Conservation (phyloP, 1,140 invertebrate species). For the Drosophila neocordata region DNA sequence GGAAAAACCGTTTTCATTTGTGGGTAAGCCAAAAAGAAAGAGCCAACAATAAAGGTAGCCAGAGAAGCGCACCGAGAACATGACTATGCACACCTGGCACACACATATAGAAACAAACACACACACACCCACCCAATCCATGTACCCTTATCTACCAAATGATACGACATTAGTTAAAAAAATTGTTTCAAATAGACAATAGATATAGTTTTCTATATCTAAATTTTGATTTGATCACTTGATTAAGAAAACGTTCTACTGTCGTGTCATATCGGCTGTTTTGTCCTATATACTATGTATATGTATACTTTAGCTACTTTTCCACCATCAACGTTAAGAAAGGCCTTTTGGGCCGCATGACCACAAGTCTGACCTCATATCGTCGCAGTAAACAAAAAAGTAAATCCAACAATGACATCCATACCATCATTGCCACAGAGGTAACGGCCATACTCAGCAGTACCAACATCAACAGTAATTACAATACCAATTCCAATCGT, state of each 20-base stretch:
- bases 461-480: slow-evolving; percentile 31
- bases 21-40: slow-evolving; percentile 50
- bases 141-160: not conserved
- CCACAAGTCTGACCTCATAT: slow-evolving; percentile 79
- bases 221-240: too few species aligned
- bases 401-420: slow-evolving; percentile 81
- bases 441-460: slow-evolving; percentile 54
- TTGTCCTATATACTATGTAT: not conserved
- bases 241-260: too few species aligned
- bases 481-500: slow-evolving; percentile 39
- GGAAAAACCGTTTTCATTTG: slow-evolving; percentile 7
- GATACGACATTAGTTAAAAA: too few species aligned
- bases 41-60: not conserved
- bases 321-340: slow-evolving; percentile 81
- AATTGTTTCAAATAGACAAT: too few species aligned
- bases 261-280: not conserved
- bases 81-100: slow-evolving; percentile 13
- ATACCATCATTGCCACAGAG: slow-evolving; percentile 73
- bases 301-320: slow-evolving; percentile 65
- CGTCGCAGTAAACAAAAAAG: slow-evolving; percentile 80
- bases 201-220: too few species aligned
- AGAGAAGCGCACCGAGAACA: slow-evolving; percentile 4
- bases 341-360: slow-evolving; percentile 78
- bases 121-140: not conserved
- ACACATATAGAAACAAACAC: not conserved